phyloP scores from a whole-genome alignment of 2,113 vertebrate genomes.

The Psammodynastes pulverulentus region DNA sequence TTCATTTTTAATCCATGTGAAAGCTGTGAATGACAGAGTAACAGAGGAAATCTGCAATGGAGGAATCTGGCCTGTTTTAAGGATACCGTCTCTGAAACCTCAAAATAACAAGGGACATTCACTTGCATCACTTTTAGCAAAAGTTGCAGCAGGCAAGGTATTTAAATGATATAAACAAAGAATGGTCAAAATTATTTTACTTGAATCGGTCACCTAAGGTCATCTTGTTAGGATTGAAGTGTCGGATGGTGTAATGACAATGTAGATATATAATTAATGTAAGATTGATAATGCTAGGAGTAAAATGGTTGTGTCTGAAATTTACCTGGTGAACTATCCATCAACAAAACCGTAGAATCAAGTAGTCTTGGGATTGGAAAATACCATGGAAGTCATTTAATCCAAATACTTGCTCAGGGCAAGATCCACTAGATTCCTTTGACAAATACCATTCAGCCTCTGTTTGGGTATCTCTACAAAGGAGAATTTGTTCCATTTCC shows the following conservation, averaged over 20 bases:
- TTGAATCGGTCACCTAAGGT: not conserved
- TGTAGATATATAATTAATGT: not conserved
- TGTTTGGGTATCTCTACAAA: not conserved
- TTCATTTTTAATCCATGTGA: constrained; percentile 97
- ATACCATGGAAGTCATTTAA: not conserved
- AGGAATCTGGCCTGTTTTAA: constrained; percentile 83
- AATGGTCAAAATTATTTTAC: not conserved
- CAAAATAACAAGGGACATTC: constrained; percentile 89
- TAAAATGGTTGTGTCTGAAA: not conserved
- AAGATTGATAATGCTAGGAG: not conserved
- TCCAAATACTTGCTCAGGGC: not conserved
- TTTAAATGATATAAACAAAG: constrained; percentile 38
- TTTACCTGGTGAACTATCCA: not conserved
- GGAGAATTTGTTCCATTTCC: not conserved
- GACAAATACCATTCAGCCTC: not conserved
- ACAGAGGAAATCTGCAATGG: constrained; percentile 82
- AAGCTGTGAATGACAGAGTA: constrained; percentile 89
- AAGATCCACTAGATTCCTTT: not conserved
- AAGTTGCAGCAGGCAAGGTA: constrained; percentile 97
- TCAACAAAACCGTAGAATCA: not conserved
- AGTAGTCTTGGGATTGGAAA: not conserved
- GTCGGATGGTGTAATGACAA: not conserved
- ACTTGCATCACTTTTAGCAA: constrained; percentile 89
- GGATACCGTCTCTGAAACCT: constrained; percentile 89
- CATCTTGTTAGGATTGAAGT: not conserved